A percentile compares a stretch with the other conserved stretches of the same genome.
phyloP scores from a whole-genome alignment of 2,888 invertebrate genomes.

The Hydropsyche betteni region DNA sequence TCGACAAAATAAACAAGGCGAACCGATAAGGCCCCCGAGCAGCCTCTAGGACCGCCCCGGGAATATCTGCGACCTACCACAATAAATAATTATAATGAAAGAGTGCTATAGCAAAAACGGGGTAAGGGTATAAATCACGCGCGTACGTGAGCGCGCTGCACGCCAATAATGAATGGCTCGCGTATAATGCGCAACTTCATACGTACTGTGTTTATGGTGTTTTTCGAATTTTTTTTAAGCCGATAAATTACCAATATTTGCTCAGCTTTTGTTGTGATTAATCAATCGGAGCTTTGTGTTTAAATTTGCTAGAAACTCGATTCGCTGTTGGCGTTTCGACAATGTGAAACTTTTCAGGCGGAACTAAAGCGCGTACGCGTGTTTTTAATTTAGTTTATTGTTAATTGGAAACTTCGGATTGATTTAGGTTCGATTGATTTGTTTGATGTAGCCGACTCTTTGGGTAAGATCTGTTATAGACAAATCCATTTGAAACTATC shows the following conservation, averaged over 20 bases:
- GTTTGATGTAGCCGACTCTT: too few species aligned
- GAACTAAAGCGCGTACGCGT: not conserved
- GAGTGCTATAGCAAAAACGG: constrained; percentile 37
- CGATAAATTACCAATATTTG: too few species aligned
- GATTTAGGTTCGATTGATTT: too few species aligned
- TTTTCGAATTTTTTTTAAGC: too few species aligned
- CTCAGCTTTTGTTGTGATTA: too few species aligned
- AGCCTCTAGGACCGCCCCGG: constrained; percentile 35
- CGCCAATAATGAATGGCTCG: constrained; percentile 29
- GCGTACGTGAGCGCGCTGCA: constrained; percentile 27
- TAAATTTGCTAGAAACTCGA: too few species aligned
- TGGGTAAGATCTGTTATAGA: too few species aligned
- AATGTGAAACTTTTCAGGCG: not conserved
- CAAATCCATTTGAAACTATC: too few species aligned
- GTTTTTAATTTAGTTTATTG: not conserved
- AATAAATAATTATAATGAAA: constrained; percentile 49
- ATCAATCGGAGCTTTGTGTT: too few species aligned
- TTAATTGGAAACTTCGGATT: not conserved
- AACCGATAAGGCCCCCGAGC: constrained; percentile 10
- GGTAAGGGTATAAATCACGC: constrained; percentile 39
- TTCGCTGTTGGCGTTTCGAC: too few species aligned
- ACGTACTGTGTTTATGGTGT: too few species aligned
- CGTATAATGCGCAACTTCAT: too few species aligned
- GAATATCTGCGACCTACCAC: constrained; percentile 34
- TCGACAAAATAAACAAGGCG: constrained; percentile 42